phyloP scores from a whole-genome alignment of 1,140 invertebrate species.

The Eriocheir sinensis region DNA sequence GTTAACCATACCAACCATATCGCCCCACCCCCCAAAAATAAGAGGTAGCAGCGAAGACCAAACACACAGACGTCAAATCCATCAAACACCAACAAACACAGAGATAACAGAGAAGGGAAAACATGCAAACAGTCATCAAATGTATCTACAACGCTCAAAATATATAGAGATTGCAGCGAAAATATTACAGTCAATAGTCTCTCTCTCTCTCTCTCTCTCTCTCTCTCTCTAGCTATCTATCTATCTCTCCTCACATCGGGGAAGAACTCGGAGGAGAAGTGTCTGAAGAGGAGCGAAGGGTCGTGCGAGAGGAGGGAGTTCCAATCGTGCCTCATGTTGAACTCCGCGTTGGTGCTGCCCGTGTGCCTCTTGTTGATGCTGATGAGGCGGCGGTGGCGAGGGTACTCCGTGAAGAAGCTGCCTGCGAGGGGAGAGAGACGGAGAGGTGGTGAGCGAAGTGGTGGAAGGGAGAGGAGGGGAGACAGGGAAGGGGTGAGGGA shows the following conservation, averaged over 20 bases:
- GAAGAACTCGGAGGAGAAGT: slow-evolving; percentile 82
- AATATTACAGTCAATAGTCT: too few species aligned
- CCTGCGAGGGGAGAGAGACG: slow-evolving; percentile 79
- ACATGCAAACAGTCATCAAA: too few species aligned
- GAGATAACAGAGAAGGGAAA: too few species aligned
- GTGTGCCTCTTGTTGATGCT: slow-evolving; percentile 83
- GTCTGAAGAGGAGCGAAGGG: slow-evolving; percentile 80
- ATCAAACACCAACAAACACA: too few species aligned
- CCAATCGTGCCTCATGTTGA: slow-evolving; percentile 84
- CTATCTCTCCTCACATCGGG: slow-evolving; percentile 80
- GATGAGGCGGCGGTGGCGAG: slow-evolving; percentile 83
- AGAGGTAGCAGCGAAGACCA: too few species aligned
- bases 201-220: background rate
- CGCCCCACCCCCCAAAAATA: too few species aligned
- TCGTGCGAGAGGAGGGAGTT: slow-evolving; percentile 83
- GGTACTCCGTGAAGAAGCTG: slow-evolving; percentile 82
- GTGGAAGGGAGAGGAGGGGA: background rate
- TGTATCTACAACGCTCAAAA: too few species aligned
- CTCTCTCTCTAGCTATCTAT: background rate
- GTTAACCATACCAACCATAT: too few species aligned
- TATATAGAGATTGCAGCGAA: too few species aligned
- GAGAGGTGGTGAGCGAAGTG: background rate
- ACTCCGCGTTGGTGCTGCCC: slow-evolving; percentile 83
- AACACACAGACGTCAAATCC: too few species aligned
- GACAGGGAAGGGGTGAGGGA: background rate